phyloP scores from a whole-genome alignment of 2,888 invertebrate genomes.

The Ennomos quercinarius region DNA sequence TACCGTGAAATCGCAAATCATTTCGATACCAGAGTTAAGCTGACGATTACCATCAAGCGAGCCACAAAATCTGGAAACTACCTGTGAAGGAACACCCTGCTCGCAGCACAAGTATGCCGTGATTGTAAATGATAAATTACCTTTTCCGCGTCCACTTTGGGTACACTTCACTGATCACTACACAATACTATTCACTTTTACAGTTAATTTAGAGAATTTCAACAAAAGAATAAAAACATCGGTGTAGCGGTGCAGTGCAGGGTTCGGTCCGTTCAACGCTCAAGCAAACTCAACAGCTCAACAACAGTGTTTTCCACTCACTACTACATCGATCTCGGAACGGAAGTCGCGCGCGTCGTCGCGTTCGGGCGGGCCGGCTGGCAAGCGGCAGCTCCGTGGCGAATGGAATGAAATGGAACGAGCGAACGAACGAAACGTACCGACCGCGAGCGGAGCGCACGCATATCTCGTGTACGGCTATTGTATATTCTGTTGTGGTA shows the following conservation, averaged over 20 bases:
- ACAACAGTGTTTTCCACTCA: constrained; percentile 66
- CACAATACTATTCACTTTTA: constrained; percentile 31
- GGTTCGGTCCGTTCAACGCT: constrained; percentile 65
- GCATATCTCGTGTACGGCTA: constrained; percentile 15
- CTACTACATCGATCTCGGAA: constrained; percentile 61
- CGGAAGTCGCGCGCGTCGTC: constrained; percentile 54
- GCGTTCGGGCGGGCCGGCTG: too few species aligned
- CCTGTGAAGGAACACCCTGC: constrained; percentile 59
- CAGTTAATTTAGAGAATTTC: constrained; percentile 31
- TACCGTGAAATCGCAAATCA: constrained; percentile 18
- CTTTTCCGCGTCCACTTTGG: constrained; percentile 45
- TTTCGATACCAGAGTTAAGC: constrained; percentile 1
- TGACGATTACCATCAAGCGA: constrained; percentile 27
- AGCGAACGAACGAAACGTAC: constrained; percentile 30
- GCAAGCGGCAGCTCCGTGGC: constrained; percentile 44
- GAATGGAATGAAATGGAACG: constrained; percentile 58
- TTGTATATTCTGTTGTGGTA: too few species aligned
- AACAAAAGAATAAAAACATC: constrained; percentile 61
- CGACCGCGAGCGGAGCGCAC: constrained; percentile 2
- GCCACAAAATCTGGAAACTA: constrained; percentile 43
- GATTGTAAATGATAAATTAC: constrained; percentile 65
- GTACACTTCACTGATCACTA: constrained; percentile 36
- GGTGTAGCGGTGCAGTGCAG: constrained; percentile 58
- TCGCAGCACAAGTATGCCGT: constrained; percentile 63
- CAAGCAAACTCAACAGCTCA: constrained; percentile 39